Base-by-base conservation (phyloP, 2,888 invertebrate species). In the Ormyrus nitidulus region DNA sequence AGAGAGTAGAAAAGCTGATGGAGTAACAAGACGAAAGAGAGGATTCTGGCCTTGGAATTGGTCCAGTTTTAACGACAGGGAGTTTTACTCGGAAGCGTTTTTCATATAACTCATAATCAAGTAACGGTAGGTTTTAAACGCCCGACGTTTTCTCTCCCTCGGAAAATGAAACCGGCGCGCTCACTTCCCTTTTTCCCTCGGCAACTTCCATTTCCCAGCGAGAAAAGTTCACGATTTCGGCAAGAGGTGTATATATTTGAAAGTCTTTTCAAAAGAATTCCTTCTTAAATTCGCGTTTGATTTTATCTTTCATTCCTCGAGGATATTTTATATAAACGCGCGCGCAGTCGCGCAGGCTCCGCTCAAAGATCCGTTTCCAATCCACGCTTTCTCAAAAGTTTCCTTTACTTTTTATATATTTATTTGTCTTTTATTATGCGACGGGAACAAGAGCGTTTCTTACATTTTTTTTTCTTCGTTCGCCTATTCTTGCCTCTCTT, bases 31-130 rank as follows among this genome's bases (percentile, higher is more conserved):
- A 62, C 53, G 56, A 44, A 49, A 9, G 59, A 62, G 11, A 44
- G n/a, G 74, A 82, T 80, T 80, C 84, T 81, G 76, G 79, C 82
- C 73, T 83, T 86, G 85, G 86, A 86, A 84, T 56, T 71, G 79
- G 80, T 86, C 86, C 86, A 86, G 84, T 83, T 85, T 84, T 83
- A 83, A 83, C 81, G 75, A 81, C 74, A 77, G 81, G 75, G 82
- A 84, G 82, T 82, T 34, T 81, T 80, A 79, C 82, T 84, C 79
- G 83, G 80, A 68, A 73, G 11, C 83, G 83, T 83, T 83, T 84
- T 83, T 83, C 83, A 84, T 81, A 84, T 83, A 84, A 83, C 83
- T 85, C 84, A 82, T 85, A 85, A 85, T 85, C 81, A 83, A 79
- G 80, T 79, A 59, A 75, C 79, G 72, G 69, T 19, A 19, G 34